Evolutionary conservation across 37 sponge, comb jelly and placozoan genomes (phyloP).

Genomic region (Halisarca cf. caerulea): DNA sequence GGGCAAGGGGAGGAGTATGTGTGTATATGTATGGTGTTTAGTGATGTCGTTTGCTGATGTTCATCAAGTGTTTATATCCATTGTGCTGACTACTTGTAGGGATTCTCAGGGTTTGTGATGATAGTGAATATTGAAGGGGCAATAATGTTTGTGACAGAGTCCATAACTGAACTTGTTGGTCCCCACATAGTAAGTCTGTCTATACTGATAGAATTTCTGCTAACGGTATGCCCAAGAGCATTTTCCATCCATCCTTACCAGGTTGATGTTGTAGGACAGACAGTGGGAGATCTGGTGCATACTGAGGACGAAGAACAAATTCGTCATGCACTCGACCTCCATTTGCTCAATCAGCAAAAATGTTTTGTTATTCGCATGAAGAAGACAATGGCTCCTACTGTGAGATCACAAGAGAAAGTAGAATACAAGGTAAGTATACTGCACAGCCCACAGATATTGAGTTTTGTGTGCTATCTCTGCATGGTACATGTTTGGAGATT

Average conservation of each 20-base stretch:
- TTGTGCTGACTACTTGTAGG: no score
- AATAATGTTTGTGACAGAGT: neutral
- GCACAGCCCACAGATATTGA: no score
- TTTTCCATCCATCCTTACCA: no score
- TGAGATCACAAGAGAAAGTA: neutral
- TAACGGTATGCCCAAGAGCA: no score
- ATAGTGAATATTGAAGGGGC: slow-evolving; percentile 7
- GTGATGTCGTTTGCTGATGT: no score
- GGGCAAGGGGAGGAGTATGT: no score
- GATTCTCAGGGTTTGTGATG: slow-evolving; percentile 33
- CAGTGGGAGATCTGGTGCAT: neutral
- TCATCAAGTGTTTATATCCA: no score
- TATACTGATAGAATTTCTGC: no score
- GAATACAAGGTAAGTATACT: slow-evolving; percentile 13
- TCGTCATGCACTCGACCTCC: neutral
- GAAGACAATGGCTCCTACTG: neutral
- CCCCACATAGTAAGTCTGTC: slow-evolving; percentile 6
- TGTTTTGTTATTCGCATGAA: neutral
- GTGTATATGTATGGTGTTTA: no score
- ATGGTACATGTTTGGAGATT: no score
- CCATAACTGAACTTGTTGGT: neutral
- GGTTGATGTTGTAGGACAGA: slow-evolving; percentile 1
- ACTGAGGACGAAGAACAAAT: neutral
- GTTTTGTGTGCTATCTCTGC: no score
- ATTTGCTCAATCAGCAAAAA: neutral